phyloP scores from a whole-genome alignment of 2,113 vertebrate species.

The Pluvialis apricaria region DNA sequence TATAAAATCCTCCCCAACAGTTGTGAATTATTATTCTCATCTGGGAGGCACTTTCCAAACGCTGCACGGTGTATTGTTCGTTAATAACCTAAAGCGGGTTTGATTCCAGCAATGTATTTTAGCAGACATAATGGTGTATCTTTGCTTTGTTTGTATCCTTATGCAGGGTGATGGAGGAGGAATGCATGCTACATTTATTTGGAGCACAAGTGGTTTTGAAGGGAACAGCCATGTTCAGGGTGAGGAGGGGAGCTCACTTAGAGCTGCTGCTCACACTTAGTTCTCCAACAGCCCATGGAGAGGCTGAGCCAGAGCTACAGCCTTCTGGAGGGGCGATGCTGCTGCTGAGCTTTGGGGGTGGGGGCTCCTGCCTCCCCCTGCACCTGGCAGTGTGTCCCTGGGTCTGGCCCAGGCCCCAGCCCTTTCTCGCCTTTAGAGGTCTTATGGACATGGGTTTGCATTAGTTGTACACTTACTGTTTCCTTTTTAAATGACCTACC shows the following conservation, averaged over 20 bases:
- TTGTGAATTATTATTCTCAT: neutral
- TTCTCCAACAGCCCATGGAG: neutral
- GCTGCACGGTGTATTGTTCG: neutral
- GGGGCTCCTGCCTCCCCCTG: neutral
- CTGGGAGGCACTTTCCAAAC: neutral
- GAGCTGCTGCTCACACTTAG: neutral
- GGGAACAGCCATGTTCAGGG: neutral
- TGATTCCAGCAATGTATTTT: neutral
- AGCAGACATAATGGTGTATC: neutral
- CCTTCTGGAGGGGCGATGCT: accelerated
- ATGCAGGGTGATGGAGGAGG: neutral
- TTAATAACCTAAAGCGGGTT: neutral
- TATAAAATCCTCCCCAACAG: neutral
- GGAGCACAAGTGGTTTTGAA: neutral
- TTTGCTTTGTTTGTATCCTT: neutral
- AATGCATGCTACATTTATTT: neutral
- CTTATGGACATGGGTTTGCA: neutral
- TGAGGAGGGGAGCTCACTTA: neutral
- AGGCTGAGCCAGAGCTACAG: neutral
- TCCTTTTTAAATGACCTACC: neutral
- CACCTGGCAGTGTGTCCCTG: neutral
- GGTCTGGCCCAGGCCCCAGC: neutral
- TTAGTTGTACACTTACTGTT: neutral
- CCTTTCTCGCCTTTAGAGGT: neutral
- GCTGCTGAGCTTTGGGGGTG: neutral